Base-by-base conservation (phyloP, 2,888 invertebrate species). In the Epirrita christyi region DNA sequence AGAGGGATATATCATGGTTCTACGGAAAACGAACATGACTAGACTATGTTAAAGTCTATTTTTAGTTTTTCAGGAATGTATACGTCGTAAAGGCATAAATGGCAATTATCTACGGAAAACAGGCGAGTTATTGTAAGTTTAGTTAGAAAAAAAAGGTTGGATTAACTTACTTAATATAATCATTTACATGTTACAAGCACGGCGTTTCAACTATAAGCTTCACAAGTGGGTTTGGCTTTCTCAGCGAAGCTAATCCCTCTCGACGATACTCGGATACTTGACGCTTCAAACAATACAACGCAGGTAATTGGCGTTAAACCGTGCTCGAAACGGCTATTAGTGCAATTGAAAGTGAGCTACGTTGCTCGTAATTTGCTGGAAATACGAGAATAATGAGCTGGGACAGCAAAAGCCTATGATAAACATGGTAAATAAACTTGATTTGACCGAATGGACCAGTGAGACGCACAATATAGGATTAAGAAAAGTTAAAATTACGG, bases 271-370 rank as follows among this genome's bases (percentile, higher is more conserved):
- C 66, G 66, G 74, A 78, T 81, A 83, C 83, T 85, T 76, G 81
- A 83, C 71, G 75, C 78, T 76, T 61, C 59, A 70, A 83, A 86
- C 81, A 85, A 85, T 81, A 73, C 70, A 78, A 73, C 67, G 75
- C 82, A 81, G 82, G 80, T 86, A 88, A 86, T 86, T 85, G 84
- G 83, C 80, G 85, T 86, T 84, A 84, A 86, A 77, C 78, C 74
- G 71, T 75, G 71, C 79, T 82, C 70, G 71, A 76, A 79, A 73
- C 71, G 78, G 78, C 80, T 81, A 78, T 83, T 82, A 80, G 79
- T 75, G 76, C 76, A 70, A 71, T 52, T 55, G 72, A 71, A 71
- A 71, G 73, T 68, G 75, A 73, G 62, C 64, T 65, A 14, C 37
- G 70, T 67, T 71, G 2, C 21, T 42, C 47, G 76, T 84, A 85